Evolutionary conservation across 2,888 invertebrate species (phyloP), one percentile per base, ranked within the genome.

Genomic region (Pelosia muscerda): DNA sequence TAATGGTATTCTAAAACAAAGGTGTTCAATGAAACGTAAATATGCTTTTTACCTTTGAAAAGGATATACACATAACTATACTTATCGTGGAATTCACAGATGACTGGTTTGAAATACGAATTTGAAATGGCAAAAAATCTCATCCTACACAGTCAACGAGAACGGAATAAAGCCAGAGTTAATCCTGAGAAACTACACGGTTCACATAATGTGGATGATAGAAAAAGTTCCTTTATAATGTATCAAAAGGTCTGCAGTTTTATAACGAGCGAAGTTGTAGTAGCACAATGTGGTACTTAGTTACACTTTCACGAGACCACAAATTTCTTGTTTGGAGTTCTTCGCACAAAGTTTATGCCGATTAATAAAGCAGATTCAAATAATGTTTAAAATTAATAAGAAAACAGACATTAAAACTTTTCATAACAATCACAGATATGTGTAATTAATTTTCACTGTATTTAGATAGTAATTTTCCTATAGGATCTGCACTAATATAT

Each of bases 201-300:
- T 74, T 72, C 74, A 71, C 64, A 76, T 75, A 75, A 74, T 74
- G 63, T 66, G 65, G 38, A 69, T 64, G 25, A 69, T 70, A 72
- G 70, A 79, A 78, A 81, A 82, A 73, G 68, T 67, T 71, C 22
- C n/a, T 65, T 75, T 72, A 71, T 74, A 74, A 72, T 69, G 64
- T 63, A 79, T 78, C 69, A 75, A 78, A 74, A 72, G 59, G 71
- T 71, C 64, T 71, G 63, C 62, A 68, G 72, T 73, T 73, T 81
- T 75, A 75, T 81, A 82, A 82, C 73, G 74, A 77, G 75, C 65
- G 59, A 75, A 82, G 69, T 77, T 72, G 60, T 42, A 71, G 73
- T 66, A 71, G 72, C 66, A 58, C 72, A 81, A 72, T 72, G 71
- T 72, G 63, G 67, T 69, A 78, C 70, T 72, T 74, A 76, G 73